phyloP scores from a whole-genome alignment of 2,797 vertebrate species.

The Hemitrygon akajei region DNA sequence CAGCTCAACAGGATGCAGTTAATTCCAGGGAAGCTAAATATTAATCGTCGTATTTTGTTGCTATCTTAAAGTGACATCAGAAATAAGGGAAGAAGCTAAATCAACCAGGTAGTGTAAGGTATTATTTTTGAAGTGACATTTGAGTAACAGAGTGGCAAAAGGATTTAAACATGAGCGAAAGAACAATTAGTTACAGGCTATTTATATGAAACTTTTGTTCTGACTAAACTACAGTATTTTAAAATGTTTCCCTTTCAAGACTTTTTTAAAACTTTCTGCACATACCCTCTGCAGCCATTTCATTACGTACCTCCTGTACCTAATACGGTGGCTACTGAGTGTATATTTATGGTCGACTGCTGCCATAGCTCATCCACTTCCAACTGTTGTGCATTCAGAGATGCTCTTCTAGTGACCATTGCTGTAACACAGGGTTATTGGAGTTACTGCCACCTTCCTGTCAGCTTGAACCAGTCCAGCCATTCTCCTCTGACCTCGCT shows the following conservation, averaged over 20 bases:
- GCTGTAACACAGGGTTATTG: too few relatives aligned
- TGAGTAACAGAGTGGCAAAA: not conserved
- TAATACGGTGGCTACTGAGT: too few relatives aligned
- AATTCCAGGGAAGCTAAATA: not conserved
- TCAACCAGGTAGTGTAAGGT: not conserved
- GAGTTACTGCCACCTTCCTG: too few relatives aligned
- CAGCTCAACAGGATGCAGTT: not conserved
- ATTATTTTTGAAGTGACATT: not conserved
- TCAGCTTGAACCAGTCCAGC: too few relatives aligned
- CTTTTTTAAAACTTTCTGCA: too few relatives aligned
- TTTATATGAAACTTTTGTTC: not conserved
- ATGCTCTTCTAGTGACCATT: too few relatives aligned
- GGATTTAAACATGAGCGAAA: not conserved
- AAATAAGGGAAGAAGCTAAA: not conserved
- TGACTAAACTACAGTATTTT: constrained; percentile 2
- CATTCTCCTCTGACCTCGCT: too few relatives aligned
- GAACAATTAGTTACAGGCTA: not conserved
- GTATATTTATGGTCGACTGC: too few relatives aligned
- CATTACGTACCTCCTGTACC: too few relatives aligned
- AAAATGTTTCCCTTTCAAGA: not conserved
- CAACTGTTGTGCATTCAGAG: too few relatives aligned
- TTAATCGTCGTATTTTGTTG: not conserved
- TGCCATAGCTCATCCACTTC: too few relatives aligned
- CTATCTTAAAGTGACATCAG: not conserved
- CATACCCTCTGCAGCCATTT: too few relatives aligned